Conservation (phyloP, 2,113 vertebrate species). For the Xiphias gladius region DNA sequence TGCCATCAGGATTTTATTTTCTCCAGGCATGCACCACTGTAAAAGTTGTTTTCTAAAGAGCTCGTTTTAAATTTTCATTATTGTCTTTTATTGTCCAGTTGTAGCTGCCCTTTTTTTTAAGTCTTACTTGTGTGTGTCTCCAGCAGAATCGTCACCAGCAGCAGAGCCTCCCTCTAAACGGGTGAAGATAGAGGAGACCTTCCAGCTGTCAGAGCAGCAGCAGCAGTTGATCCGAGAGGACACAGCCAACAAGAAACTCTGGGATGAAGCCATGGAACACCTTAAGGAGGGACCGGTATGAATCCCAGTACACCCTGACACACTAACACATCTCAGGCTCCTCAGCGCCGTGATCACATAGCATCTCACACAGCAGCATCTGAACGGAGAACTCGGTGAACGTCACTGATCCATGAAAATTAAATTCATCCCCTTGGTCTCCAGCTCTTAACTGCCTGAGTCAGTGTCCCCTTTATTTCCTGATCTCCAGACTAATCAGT, state of each 20-base stretch:
- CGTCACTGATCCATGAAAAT: background rate
- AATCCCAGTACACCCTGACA: slow-evolving; percentile 12
- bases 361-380: background rate
- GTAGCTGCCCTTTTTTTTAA: background rate
- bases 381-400: background rate
- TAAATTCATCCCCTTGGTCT: background rate
- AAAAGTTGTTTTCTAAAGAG: background rate
- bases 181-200: slow-evolving; percentile 90
- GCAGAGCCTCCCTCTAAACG: slow-evolving; percentile 86
- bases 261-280: slow-evolving; percentile 94
- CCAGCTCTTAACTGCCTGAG: background rate
- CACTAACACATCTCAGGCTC: background rate
- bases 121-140: slow-evolving; percentile 65
- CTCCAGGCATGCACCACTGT: background rate
- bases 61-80: background rate
- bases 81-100: background rate
- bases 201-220: slow-evolving; percentile 93
- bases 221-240: slow-evolving; percentile 92
- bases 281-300: slow-evolving; percentile 96
- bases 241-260: slow-evolving; percentile 94
- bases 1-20: background rate
- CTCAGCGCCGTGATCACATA: background rate
- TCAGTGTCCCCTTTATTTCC: background rate
- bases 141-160: slow-evolving; percentile 53
- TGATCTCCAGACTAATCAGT: background rate